Base-by-base conservation (phyloP, 1,140 invertebrate species). In the Philotrypesis tridentata region DNA sequence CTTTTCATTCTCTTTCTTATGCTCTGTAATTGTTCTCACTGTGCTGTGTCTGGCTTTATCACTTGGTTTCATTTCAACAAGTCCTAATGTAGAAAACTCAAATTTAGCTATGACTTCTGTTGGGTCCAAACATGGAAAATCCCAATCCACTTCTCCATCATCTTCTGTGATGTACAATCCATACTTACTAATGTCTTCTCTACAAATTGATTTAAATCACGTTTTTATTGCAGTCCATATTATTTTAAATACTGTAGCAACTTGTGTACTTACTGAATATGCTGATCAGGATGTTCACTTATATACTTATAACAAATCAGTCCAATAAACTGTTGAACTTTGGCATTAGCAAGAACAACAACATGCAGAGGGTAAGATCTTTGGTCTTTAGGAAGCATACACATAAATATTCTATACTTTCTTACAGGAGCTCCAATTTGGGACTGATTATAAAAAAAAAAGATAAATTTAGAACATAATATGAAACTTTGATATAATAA, bases 61-160 rank as follows among this genome's bases (percentile, higher is more conserved):
- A 33, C 91, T 89, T 29, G 92, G 87, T 31, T 92, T 93, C 86
- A 93, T 92, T 90, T 98, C 96, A 12, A 97, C 95, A 27, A 99
- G 91, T n/a, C 97, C 97, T 43, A 99, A 92, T 86, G 95, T 96
- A 11, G 94, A 95, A 90, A 99, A 99, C 37, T 97, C 97, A 93
- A 98, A 99, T 92, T 99, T 99, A 4, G 95, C 95, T 83, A 98
- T 96, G 23, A 94, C 95, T 92, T 99, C 98, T 85, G 94, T 94
- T 14, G 95, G 93, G 89, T 98, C 97, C 5, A 99, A 93, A 85
- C 95, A 96, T 1, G 98, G 97, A 89, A 99, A 99, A 86, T 98
- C 98, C 90, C 94, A 95, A 90, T 98, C 97, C 55, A 98, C 96
- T 92, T 98, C 98, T n/a, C 98, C 98, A 91, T 98, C 97, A 88